Evolutionary conservation across 1,140 invertebrate genomes (phyloP).

Genomic region (Rhizoglyphus robini): DNA sequence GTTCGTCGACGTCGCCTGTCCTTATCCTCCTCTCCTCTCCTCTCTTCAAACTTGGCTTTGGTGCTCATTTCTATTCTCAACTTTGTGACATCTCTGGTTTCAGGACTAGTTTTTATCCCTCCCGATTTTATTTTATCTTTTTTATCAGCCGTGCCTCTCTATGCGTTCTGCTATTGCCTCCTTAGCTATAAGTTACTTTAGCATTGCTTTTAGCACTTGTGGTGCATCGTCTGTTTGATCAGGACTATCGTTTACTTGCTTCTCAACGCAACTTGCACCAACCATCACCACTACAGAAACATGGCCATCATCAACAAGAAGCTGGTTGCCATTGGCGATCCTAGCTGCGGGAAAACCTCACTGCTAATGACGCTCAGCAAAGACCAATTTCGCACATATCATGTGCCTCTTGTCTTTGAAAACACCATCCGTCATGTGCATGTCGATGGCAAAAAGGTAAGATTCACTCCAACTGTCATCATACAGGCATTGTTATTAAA

Average conservation of each 20-base stretch:
- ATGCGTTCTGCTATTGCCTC: background rate
- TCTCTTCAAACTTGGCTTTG: too few relatives aligned
- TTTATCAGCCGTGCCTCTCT: too few relatives aligned
- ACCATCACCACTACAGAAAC: too few relatives aligned
- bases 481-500: background rate
- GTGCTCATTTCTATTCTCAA: too few relatives aligned
- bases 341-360: conserved; percentile 57
- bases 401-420: conserved; percentile 40
- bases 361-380: conserved; percentile 37
- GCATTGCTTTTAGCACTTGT: background rate
- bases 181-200: background rate
- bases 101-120: too few relatives aligned
- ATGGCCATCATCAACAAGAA: conserved; percentile 99
- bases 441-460: conserved; percentile 41
- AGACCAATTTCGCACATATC: conserved; percentile 36
- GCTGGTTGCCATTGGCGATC: conserved; percentile 97
- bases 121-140: too few relatives aligned
- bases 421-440: conserved; percentile 46
- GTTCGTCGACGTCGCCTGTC: too few relatives aligned
- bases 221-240: background rate
- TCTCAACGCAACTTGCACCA: too few relatives aligned
- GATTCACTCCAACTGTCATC: background rate
- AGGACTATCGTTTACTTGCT: too few relatives aligned
- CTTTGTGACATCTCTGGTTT: too few relatives aligned
- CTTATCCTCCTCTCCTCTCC: too few relatives aligned